Evolutionary conservation across 2,797 vertebrate species (phyloP).

Genomic region (Rhinoraja longicauda): DNA sequence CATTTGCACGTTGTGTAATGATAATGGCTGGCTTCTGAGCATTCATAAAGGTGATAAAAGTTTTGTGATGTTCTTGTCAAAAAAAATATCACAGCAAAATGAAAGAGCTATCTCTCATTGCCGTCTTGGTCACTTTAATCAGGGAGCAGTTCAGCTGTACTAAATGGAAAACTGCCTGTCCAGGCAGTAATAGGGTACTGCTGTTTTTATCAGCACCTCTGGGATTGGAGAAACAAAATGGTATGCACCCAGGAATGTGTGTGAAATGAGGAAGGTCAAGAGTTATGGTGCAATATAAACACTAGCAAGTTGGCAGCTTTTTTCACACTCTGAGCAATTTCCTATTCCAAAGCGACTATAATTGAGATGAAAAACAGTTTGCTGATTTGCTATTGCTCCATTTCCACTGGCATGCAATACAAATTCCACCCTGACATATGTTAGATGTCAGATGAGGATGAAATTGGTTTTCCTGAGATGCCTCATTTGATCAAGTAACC

Average conservation of each 20-base stretch:
- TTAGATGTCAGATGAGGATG: not conserved
- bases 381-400: not conserved
- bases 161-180: not conserved
- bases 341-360: not conserved
- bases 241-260: not conserved
- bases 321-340: not conserved
- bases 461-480: not conserved
- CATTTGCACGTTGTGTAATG: not conserved
- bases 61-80: not conserved
- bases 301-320: not conserved
- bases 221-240: not conserved
- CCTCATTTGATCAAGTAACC: not conserved
- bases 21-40: not conserved
- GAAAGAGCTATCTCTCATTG: not conserved
- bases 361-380: not conserved
- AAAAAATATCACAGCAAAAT: not conserved
- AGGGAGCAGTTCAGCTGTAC: not conserved
- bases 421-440: not conserved
- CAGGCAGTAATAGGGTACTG: not conserved
- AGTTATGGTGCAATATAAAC: not conserved
- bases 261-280: not conserved
- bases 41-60: not conserved
- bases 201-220: not conserved
- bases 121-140: not conserved
- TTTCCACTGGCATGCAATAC: not conserved